Conservation (phyloP, 2,888 invertebrate genomes). For the Thyatira batis region DNA sequence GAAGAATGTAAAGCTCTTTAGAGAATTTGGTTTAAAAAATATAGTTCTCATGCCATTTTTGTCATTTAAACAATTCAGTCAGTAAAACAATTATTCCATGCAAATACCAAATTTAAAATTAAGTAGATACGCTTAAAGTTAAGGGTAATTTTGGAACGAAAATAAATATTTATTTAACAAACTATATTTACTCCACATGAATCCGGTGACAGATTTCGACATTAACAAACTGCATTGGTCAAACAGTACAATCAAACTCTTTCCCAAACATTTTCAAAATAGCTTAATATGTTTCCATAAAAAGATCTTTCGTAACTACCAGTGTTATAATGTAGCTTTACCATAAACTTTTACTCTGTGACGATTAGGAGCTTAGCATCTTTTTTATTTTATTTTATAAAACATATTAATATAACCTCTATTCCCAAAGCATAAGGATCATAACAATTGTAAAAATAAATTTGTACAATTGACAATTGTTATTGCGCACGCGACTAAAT, state of each 20-base stretch:
- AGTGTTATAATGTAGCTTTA: background rate
- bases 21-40: too few relatives aligned
- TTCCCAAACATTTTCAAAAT: background rate
- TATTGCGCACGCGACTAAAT: conserved; percentile 61
- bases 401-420: background rate
- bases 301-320: background rate
- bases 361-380: background rate
- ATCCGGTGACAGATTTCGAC: background rate
- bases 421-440: conserved; percentile 14
- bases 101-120: too few relatives aligned
- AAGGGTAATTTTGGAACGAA: too few relatives aligned
- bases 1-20: background rate
- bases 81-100: too few relatives aligned
- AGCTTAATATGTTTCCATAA: background rate
- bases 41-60: too few relatives aligned
- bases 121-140: too few relatives aligned
- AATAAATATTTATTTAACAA: too few relatives aligned
- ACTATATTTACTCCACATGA: too few relatives aligned
- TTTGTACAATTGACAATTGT: conserved; percentile 35
- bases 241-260: background rate
- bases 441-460: background rate
- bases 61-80: too few relatives aligned
- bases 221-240: background rate
- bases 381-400: background rate
- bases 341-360: background rate